Evolutionary conservation across 2,113 vertebrate genomes (phyloP).

Genomic region (Lichenostomus cassidix): DNA sequence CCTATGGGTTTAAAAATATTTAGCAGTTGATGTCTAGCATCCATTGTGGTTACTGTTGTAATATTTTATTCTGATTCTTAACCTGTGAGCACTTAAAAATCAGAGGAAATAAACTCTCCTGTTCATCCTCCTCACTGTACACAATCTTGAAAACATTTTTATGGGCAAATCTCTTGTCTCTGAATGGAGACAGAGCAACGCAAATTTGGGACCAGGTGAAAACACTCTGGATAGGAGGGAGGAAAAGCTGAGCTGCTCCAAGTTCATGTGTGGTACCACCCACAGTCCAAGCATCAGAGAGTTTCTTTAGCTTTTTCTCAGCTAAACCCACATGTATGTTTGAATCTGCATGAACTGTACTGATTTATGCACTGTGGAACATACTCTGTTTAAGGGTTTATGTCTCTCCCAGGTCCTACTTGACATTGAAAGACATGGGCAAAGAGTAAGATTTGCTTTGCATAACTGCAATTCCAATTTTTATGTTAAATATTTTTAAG

Average conservation of each 20-base stretch:
- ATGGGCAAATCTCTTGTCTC: neutral
- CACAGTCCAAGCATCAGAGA: neutral
- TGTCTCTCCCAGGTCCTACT: neutral
- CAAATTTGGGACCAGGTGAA: neutral
- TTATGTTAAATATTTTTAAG: neutral
- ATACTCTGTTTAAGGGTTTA: neutral
- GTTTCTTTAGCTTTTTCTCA: neutral
- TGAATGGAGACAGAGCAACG: neutral
- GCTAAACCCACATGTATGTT: neutral
- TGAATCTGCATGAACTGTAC: neutral
- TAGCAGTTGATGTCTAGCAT: neutral
- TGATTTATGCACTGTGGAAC: neutral
- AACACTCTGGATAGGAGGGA: neutral
- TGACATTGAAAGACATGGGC: neutral
- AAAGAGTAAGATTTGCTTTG: neutral
- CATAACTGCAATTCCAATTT: neutral
- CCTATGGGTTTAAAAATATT: neutral
- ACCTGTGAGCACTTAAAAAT: neutral
- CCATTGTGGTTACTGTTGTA: neutral
- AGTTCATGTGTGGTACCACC: neutral
- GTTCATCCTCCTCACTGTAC: neutral
- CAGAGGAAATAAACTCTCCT: neutral
- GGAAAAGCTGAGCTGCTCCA: neutral
- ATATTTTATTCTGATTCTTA: neutral
- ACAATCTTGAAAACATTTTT: neutral